Conservation (phyloP, 2,113 vertebrate genomes). For the Callocephalon fimbriatum region DNA sequence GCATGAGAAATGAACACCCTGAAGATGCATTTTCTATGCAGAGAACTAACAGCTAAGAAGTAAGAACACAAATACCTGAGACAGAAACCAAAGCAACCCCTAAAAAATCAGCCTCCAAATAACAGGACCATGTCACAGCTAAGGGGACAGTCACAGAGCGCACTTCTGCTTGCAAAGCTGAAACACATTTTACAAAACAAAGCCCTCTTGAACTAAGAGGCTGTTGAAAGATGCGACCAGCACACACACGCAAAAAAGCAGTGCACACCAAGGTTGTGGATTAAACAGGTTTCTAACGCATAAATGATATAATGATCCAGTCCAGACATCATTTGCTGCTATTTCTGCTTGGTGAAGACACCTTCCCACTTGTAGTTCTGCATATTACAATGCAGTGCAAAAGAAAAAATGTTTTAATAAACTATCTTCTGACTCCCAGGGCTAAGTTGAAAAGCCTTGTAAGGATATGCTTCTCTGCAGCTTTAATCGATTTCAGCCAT, state of each 20-base stretch:
- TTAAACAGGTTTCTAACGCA: slow-evolving; percentile 28
- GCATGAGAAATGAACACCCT: neutral
- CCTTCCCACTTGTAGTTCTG: neutral
- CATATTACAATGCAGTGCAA: neutral
- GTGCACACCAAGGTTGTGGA: neutral
- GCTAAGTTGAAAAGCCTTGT: slow-evolving; percentile 46
- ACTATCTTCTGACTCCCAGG: slow-evolving; percentile 10
- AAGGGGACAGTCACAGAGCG: neutral
- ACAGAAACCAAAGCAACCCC: neutral
- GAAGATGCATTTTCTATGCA: neutral
- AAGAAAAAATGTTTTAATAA: neutral
- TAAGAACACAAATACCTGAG: neutral
- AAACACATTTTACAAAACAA: slow-evolving; percentile 39
- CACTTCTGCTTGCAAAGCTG: slow-evolving; percentile 21
- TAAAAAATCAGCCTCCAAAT: neutral
- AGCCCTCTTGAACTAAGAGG: slow-evolving; percentile 42
- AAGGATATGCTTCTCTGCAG: slow-evolving; percentile 41
- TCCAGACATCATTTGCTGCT: neutral
- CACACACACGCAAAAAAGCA: neutral
- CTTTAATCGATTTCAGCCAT: slow-evolving; percentile 49
- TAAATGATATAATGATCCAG: neutral
- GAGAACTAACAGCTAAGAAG: slow-evolving; percentile 29
- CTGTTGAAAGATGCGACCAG: slow-evolving; percentile 43
- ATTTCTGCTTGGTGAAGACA: neutral
- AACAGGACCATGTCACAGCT: neutral